A percentile compares a stretch with the other conserved stretches of the same genome.
phyloP scores from a whole-genome alignment of 2,888 invertebrate species.

The Amiota communis region DNA sequence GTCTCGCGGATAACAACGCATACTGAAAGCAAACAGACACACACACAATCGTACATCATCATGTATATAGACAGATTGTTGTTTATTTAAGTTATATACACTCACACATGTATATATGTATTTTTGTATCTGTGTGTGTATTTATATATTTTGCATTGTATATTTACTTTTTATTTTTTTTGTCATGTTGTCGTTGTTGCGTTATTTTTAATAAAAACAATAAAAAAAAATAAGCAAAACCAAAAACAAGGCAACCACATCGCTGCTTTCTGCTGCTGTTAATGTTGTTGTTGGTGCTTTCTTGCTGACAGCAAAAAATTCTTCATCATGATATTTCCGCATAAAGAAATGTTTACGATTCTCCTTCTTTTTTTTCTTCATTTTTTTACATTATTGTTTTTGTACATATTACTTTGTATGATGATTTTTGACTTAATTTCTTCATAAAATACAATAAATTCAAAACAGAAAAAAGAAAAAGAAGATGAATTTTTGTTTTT shows the following conservation, averaged over 20 bases:
- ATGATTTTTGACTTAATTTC: constrained; percentile 24
- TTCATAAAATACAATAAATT: constrained; percentile 28
- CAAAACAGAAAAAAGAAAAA: no score
- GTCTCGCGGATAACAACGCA: constrained; percentile 72
- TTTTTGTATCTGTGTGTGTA: constrained; percentile 38
- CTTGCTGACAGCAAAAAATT: constrained; percentile 39
- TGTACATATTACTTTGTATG: constrained; percentile 24
- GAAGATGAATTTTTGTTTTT: no score
- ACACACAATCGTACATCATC: constrained; percentile 20
- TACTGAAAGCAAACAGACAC: constrained; percentile 39
- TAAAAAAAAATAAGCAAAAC: constrained; percentile 37
- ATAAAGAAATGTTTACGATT: constrained; percentile 57
- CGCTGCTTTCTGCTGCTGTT: not conserved
- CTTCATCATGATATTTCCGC: constrained; percentile 59
- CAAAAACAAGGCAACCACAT: constrained; percentile 29
- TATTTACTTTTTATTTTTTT: constrained; percentile 47
- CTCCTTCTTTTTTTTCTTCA: constrained; percentile 38
- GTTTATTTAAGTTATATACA: constrained; percentile 24
- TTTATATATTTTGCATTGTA: constrained; percentile 42
- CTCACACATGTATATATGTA: constrained; percentile 33
- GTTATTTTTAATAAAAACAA: constrained; percentile 30
- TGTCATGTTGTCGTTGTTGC: constrained; percentile 31
- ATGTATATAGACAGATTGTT: not conserved
- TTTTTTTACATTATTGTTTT: constrained; percentile 33
- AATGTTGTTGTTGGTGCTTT: not conserved